These are phyloP conservation scores for Condylura cristata DNA, from an alignment of 2,113 vertebrate species.

Conservation along the genomic window DNA sequence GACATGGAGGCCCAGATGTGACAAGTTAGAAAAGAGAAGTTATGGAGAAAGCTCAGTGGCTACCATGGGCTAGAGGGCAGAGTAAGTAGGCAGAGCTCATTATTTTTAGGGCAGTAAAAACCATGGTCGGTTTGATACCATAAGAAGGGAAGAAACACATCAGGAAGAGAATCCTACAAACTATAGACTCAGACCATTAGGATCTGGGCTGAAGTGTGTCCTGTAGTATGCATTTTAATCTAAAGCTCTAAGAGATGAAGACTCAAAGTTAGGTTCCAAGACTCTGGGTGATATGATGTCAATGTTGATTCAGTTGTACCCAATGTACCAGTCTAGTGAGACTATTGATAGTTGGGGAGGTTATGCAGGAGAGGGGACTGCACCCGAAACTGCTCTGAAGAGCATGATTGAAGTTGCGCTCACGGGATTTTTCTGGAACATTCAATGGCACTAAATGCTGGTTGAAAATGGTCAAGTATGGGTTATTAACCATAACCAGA, in stretches of 20 bases:
- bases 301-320: no score
- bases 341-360: fast-evolving
- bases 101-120: background rate
- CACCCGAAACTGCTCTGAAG: no score
- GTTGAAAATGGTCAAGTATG: background rate
- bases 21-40: background rate
- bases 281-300: background rate
- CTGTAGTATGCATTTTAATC: no score
- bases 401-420: background rate
- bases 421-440: background rate
- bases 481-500: background rate
- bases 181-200: no score
- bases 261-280: background rate
- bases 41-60: background rate
- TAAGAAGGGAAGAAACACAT: background rate
- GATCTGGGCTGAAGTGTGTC: no score
- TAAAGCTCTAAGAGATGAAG: no score
- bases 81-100: no score
- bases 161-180: no score
- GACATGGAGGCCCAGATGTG: background rate
- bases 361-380: background rate
- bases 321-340: background rate
- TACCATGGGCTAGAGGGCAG: background rate
- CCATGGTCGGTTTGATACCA: background rate
- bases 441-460: background rate